A percentile compares a stretch with the other conserved stretches of the same genome.
phyloP scores from a whole-genome alignment of 2,113 vertebrate genomes.

The Perca flavescens region DNA sequence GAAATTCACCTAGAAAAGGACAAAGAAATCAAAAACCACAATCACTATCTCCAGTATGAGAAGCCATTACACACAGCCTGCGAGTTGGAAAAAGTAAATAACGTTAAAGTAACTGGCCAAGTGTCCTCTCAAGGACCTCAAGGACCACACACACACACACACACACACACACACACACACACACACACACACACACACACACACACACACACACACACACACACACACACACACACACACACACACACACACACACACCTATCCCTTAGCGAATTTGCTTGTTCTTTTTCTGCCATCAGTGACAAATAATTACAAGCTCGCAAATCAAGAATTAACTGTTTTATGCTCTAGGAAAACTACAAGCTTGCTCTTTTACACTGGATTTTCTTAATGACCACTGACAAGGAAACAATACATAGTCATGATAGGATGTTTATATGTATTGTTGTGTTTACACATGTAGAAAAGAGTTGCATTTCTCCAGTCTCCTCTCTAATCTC shows the following conservation, averaged over 20 bases:
- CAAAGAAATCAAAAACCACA: background rate
- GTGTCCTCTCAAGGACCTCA: background rate
- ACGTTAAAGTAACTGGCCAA: background rate
- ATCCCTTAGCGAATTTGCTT: background rate
- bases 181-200: too few relatives aligned
- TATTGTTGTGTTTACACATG: slow-evolving; percentile 17
- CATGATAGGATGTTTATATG: slow-evolving; percentile 42
- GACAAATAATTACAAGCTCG: background rate
- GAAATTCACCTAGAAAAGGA: slow-evolving; percentile 87
- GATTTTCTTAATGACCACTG: background rate
- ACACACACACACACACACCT: background rate
- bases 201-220: too few relatives aligned
- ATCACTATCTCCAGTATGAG: background rate
- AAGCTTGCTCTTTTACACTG: background rate
- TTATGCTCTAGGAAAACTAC: background rate
- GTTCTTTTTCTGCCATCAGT: background rate
- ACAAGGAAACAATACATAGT: slow-evolving; percentile 32
- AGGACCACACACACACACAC: background rate
- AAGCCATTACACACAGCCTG: background rate
- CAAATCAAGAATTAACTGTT: background rate
- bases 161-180: too few relatives aligned
- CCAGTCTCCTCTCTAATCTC: slow-evolving; percentile 76
- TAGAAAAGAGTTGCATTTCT: slow-evolving; percentile 58
- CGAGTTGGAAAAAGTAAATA: background rate
- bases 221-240: background rate